These are phyloP conservation scores for Chloroceryle amazona DNA, from an alignment of 2,797 vertebrate species.

Conservation along the genomic window DNA sequence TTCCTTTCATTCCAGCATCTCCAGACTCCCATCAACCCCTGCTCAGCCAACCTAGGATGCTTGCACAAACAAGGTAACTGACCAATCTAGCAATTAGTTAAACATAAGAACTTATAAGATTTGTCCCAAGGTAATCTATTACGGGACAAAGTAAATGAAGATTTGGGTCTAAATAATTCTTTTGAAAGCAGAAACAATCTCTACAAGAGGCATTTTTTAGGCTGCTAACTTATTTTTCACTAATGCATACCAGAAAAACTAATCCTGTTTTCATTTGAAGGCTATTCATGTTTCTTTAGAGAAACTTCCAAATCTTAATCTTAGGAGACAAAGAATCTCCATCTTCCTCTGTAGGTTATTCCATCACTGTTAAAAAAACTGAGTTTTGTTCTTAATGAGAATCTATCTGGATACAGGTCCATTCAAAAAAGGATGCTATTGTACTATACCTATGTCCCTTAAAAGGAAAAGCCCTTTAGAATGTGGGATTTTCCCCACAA, in stretches of 20 bases:
- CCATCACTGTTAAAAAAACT: not conserved
- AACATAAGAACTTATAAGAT: not conserved
- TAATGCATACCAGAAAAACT: not conserved
- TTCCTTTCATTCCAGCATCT: not conserved
- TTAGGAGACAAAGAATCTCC: not conserved
- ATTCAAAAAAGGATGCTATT: not conserved
- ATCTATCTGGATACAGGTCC: not conserved
- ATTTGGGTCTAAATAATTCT: not conserved
- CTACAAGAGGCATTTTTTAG: not conserved
- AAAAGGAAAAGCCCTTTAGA: not conserved
- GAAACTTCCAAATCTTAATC: not conserved
- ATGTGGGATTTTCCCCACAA: not conserved
- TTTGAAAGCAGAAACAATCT: not conserved
- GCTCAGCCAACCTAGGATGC: not conserved
- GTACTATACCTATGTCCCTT: not conserved
- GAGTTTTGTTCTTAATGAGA: not conserved
- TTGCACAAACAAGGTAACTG: not conserved
- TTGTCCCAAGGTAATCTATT: not conserved
- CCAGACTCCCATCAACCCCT: not conserved
- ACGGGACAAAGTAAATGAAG: not conserved
- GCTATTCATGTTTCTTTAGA: not conserved
- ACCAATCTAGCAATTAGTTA: not conserved
- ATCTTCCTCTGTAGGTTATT: not conserved
- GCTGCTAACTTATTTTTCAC: not conserved
- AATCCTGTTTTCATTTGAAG: not conserved